phyloP scores from a whole-genome alignment of 23 tunicate species.

The Halocynthia aurantium region DNA sequence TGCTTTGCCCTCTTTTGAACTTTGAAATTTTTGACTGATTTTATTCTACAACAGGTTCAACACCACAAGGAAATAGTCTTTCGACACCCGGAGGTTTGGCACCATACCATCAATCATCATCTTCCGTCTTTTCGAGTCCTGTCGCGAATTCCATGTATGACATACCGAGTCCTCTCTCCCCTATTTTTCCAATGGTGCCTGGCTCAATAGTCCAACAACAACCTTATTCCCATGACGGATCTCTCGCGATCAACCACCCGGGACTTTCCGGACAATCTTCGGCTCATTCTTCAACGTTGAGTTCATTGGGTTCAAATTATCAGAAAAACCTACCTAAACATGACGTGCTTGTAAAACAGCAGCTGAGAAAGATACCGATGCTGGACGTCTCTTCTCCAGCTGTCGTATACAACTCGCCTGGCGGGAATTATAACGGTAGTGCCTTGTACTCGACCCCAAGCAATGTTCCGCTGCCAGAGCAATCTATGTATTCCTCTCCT shows the following conservation, averaged over 20 bases:
- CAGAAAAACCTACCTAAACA: not conserved
- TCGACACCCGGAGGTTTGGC: too few relatives aligned
- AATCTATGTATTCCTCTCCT: slow-evolving; percentile 12
- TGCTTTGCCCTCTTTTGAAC: not conserved
- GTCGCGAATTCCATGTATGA: not conserved
- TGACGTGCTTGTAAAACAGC: not conserved
- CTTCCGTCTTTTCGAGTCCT: slow-evolving; percentile 1
- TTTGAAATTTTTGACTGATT: not conserved
- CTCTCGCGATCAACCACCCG: too few relatives aligned
- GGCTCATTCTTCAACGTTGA: not conserved
- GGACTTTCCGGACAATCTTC: not conserved
- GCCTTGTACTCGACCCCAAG: not conserved
- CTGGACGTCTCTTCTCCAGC: not conserved
- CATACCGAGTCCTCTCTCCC: slow-evolving; percentile 12
- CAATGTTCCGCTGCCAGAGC: not conserved
- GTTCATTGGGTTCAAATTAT: too few relatives aligned
- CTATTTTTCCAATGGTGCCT: not conserved
- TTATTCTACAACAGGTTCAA: too few relatives aligned
- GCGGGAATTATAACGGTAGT: not conserved
- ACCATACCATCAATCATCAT: not conserved
- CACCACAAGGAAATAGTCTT: too few relatives aligned
- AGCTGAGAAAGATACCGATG: not conserved
- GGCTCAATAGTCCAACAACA: not conserved
- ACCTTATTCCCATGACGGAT: too few relatives aligned
- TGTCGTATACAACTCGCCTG: not conserved